Evolutionary conservation across 1,140 invertebrate species (phyloP).

Genomic region (Drosophila sproati): DNA sequence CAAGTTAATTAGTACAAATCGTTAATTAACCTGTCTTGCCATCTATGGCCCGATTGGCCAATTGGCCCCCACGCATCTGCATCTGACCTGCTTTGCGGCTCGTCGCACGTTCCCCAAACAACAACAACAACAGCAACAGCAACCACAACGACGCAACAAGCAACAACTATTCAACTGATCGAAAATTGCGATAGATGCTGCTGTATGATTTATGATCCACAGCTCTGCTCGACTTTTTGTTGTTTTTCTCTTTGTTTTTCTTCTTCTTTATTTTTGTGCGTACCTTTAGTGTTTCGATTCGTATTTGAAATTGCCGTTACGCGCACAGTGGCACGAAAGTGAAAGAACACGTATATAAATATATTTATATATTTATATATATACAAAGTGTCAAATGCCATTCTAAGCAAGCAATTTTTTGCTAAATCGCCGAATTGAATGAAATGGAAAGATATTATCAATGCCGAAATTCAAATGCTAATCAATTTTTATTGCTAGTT

Average conservation of each 20-base stretch:
- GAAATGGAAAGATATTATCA: not conserved
- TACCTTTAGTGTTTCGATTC: conserved; percentile 15
- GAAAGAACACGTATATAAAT: not conserved
- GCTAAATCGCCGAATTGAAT: not conserved
- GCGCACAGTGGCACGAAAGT: conserved; percentile 27
- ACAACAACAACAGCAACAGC: too few species aligned
- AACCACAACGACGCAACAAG: too few species aligned
- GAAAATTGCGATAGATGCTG: conserved; percentile 17
- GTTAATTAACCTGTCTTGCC: conserved; percentile 77
- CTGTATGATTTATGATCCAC: conserved; percentile 33
- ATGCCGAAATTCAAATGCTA: not conserved
- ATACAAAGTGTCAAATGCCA: not conserved
- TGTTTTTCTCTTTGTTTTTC: not conserved
- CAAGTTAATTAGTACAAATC: conserved; percentile 73
- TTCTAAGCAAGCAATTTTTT: not conserved
- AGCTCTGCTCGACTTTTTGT: not conserved
- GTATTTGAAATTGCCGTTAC: conserved; percentile 35
- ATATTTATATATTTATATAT: too few species aligned
- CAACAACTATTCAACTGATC: conserved; percentile 21
- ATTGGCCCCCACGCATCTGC: conserved; percentile 73
- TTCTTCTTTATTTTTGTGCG: not conserved
- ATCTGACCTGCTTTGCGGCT: conserved; percentile 62
- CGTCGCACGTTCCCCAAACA: not conserved
- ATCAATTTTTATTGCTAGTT: not conserved
- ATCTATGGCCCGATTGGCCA: conserved; percentile 74